A percentile compares a stretch with the other conserved stretches of the same genome.
phyloP scores from a whole-genome alignment of 2,888 invertebrate genomes.

The Desoria tigrina region DNA sequence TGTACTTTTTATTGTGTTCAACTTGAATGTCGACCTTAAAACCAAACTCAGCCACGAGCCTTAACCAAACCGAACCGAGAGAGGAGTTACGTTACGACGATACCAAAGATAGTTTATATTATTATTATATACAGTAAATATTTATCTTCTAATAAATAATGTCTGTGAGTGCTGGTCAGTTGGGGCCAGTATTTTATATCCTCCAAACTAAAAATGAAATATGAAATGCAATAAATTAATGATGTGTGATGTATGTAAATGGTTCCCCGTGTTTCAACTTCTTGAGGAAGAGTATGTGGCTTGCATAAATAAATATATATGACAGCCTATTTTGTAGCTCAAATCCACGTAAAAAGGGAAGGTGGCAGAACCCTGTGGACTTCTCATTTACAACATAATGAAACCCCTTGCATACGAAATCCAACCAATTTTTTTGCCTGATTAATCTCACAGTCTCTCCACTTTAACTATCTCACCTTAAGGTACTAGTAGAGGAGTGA shows the following conservation, averaged over 20 bases:
- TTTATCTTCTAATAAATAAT: not conserved
- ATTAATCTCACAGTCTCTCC: too few species aligned
- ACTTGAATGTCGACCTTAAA: too few species aligned
- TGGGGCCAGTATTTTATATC: slow-evolving; percentile 7
- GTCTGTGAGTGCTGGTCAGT: not conserved
- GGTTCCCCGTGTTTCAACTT: slow-evolving; percentile 19
- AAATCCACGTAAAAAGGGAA: not conserved
- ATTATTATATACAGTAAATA: too few species aligned
- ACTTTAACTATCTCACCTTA: too few species aligned
- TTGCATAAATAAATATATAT: slow-evolving; percentile 14
- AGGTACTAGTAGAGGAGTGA: too few species aligned
- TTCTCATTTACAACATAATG: slow-evolving; percentile 15
- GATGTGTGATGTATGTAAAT: slow-evolving; percentile 14
- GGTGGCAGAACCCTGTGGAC: slow-evolving; percentile 9
- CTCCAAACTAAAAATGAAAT: not conserved
- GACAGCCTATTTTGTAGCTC: not conserved
- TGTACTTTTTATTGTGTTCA: too few species aligned
- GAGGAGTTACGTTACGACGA: not conserved
- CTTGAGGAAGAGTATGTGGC: slow-evolving; percentile 2
- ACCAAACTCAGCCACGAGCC: too few species aligned
- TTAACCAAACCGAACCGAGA: too few species aligned
- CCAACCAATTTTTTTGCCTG: too few species aligned
- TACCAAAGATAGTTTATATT: slow-evolving; percentile 20
- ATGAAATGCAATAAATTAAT: slow-evolving; percentile 19
- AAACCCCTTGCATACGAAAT: slow-evolving; percentile 1